A percentile compares a stretch with the other conserved stretches of the same genome.
phyloP scores from a whole-genome alignment of 1,140 invertebrate genomes.

The Sarcophaga peregrina region DNA sequence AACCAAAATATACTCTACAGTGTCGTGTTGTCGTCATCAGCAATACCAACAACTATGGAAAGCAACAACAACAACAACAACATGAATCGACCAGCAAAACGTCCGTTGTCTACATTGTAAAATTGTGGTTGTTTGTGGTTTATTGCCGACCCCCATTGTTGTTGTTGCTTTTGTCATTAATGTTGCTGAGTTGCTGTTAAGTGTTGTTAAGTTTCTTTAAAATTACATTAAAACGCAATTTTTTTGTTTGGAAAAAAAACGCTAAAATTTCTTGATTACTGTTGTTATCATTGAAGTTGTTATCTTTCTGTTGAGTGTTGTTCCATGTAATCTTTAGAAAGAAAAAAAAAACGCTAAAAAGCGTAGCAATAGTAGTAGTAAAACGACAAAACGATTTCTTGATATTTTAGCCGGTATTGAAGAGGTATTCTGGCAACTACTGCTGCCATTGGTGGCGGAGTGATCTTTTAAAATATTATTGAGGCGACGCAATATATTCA shows the following conservation, averaged over 20 bases:
- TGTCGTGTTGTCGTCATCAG: not conserved
- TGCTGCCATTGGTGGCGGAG: not conserved
- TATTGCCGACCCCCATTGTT: slow-evolving; percentile 1
- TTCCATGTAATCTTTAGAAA: too few relatives aligned
- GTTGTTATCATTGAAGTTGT: not conserved
- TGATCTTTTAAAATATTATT: slow-evolving; percentile 39
- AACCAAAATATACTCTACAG: not conserved
- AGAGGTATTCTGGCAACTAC: not conserved
- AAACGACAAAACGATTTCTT: not conserved
- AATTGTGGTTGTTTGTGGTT: slow-evolving; percentile 13
- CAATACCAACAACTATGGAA: slow-evolving; percentile 4
- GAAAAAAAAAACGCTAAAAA: too few relatives aligned
- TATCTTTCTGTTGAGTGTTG: too few relatives aligned
- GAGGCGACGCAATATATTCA: slow-evolving; percentile 34
- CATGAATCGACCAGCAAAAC: not conserved
- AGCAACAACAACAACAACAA: slow-evolving; percentile 15
- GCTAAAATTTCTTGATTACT: not conserved
- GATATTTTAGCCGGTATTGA: not conserved
- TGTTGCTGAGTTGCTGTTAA: not conserved
- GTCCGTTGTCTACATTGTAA: slow-evolving; percentile 1
- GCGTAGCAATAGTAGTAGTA: too few relatives aligned
- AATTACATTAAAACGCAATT: not conserved
- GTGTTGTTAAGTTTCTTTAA: too few relatives aligned
- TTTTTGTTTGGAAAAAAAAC: not conserved
- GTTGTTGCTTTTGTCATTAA: slow-evolving; percentile 8